phyloP scores from a whole-genome alignment of 1,140 invertebrate species.

The Parapsyche elsis region DNA sequence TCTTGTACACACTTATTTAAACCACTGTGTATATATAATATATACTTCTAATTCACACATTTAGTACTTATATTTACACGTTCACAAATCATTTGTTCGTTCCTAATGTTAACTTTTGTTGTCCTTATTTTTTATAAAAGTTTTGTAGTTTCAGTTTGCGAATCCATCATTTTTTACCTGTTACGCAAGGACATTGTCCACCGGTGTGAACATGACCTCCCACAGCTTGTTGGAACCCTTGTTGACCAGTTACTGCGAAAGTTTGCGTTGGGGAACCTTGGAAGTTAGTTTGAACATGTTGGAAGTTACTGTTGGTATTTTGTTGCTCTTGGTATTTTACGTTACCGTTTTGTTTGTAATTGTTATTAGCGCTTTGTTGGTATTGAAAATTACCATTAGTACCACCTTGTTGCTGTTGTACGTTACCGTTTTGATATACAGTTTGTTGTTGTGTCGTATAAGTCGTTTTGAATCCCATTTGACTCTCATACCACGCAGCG shows the following conservation, averaged over 20 bases:
- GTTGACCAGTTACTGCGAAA: constrained; percentile 39
- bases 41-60: constrained; percentile 14
- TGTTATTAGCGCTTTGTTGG: constrained; percentile 18
- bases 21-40: background rate
- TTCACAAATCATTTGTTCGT: background rate
- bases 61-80: constrained; percentile 26
- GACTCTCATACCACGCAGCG: constrained; percentile 66
- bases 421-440: constrained; percentile 48
- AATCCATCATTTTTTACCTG: constrained; percentile 48
- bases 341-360: constrained; percentile 8
- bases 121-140: background rate
- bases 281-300: constrained; percentile 8
- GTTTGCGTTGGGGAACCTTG: constrained; percentile 41
- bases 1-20: background rate
- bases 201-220: constrained; percentile 47
- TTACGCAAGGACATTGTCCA: constrained; percentile 50
- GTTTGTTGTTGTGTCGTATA: constrained; percentile 57
- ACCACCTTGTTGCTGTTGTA: background rate
- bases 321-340: constrained; percentile 6
- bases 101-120: constrained; percentile 16
- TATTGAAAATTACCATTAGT: constrained; percentile 21
- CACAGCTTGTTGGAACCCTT: constrained; percentile 49
- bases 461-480: constrained; percentile 57
- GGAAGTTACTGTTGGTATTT: background rate
- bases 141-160: background rate